Conservation (phyloP, 2,797 vertebrate genomes). For the Microctenopoma steveboyesi region DNA sequence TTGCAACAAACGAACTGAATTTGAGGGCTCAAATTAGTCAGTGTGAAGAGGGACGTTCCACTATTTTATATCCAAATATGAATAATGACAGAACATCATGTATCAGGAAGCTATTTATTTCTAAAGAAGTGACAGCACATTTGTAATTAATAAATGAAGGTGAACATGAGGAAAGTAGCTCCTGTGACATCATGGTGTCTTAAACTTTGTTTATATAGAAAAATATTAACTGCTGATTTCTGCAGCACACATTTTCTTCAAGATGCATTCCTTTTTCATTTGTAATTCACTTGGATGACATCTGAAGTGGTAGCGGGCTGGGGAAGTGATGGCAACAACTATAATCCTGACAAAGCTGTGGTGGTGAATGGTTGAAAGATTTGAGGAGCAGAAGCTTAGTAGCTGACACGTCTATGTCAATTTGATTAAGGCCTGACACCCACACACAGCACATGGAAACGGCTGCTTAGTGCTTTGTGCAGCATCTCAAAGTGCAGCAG, state of each 20-base stretch:
- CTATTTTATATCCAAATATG: constrained; percentile 38
- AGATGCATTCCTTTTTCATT: constrained; percentile 25
- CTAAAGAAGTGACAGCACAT: neutral
- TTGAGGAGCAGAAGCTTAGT: constrained; percentile 59
- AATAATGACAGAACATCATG: constrained; percentile 23
- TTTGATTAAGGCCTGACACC: constrained; percentile 61
- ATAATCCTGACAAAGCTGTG: constrained; percentile 68
- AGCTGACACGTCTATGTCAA: constrained; percentile 62
- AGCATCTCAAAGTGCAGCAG: constrained; percentile 44
- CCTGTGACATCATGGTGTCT: neutral
- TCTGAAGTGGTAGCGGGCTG: constrained; percentile 33
- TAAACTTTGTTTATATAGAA: neutral
- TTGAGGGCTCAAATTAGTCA: constrained; percentile 36
- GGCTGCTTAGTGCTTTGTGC: constrained; percentile 49
- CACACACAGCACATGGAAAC: constrained; percentile 40
- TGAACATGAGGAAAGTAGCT: neutral
- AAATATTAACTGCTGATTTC: neutral
- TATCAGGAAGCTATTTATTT: constrained; percentile 30
- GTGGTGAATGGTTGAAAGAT: constrained; percentile 62
- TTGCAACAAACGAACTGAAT: neutral
- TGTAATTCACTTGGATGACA: constrained; percentile 42
- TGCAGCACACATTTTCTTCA: constrained; percentile 8
- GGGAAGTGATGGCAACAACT: constrained; percentile 43
- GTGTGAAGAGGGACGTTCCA: constrained; percentile 30
- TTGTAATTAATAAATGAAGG: neutral